Evolutionary conservation across 2,888 invertebrate species (phyloP), one percentile per base, ranked within the genome.

Genomic region (Agrypnus murinus): DNA sequence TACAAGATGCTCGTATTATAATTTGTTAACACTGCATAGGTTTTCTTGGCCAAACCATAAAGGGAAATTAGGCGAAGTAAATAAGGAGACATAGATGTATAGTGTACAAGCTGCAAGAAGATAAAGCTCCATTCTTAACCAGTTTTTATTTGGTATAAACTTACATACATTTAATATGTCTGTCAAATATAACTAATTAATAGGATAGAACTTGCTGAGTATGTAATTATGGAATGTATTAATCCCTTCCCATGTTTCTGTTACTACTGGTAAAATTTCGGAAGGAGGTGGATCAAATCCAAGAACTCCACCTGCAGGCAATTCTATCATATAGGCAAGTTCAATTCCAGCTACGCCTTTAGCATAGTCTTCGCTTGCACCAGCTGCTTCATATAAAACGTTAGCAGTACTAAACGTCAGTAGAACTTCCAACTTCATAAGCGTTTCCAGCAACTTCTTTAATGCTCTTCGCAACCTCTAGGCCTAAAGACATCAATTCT

Each of bases 361-460:
- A 1, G 90, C 90, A 81, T 90, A 93, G 77, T 93, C 93, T 79
- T 91, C 90, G 76, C 91, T 88, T 17, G 90, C 90, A 10, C 92
- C 93, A 17, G 90, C 82, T 0, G 90, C 89, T 0, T 85, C 83
- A 75, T 91, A 86, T 0, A 91, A 81, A 10, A 87, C 86, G 57
- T 76, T 73, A 0, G 87, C 79, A 8, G 82, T 79, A 62, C 73
- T 79, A n/a, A n/a, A n/a, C n/a, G n/a, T n/a, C n/a, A n/a, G n/a
- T n/a, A n/a, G n/a, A n/a, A n/a, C n/a, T n/a, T 12, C 91, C 91
- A 45, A 89, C 87, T 0, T 83, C 80, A 71, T 91, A 91, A 9
- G 75, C 79, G 0, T 85, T 86, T 75, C 85, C 84, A 53, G 69
- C 80, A 59, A 77, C 76, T 0, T 65, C 65, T 0, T 80, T 74